Evolutionary conservation across 2,888 invertebrate species (phyloP), one percentile per base, ranked within the genome.

Genomic region (Anaspis maculata): DNA sequence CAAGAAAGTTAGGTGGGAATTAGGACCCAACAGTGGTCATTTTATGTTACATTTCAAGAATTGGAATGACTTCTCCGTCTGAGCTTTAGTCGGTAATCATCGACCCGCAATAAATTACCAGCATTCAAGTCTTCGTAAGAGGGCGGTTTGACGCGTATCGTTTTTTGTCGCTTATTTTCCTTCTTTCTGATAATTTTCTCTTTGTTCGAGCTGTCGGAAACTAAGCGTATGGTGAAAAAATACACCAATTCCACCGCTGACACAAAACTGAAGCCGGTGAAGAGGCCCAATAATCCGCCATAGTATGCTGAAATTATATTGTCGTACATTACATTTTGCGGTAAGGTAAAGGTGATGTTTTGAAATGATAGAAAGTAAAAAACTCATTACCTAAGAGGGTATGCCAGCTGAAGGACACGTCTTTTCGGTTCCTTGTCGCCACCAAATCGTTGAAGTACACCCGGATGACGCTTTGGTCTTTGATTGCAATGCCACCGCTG

Each of bases 301-400:
- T 80, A 80, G 1, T 79, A 75, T 46, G 80, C 83, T 81, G 66
- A 47, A 72, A 71, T n/a, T n/a, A n/a, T n/a, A n/a, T n/a, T n/a
- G n/a, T n/a, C n/a, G n/a, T n/a, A n/a, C n/a, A 50, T 25, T 34
- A 42, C 39, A 31, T 10, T 13, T 7, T 24, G 4, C 10, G 14
- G 7, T 13, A 15, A n/a, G n/a, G n/a, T n/a, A n/a, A n/a, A n/a
- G n/a, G 12, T 5, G 6, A 27, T 4, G 13, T 7, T 27, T 24
- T 27, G 27, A 9, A 7, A 12, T 7, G 22, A 9, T 10, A 27
- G 22, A 35, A 3, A 26, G 4, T 11, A 12, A 33, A 23, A 26
- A 15, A 19, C 10, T 4, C 34, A 56, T 54, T 60, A 82, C 83
- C 81, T 37, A 82, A 67, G 45, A 80, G 63, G 42, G 77, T 77